A percentile compares a stretch with the other conserved stretches of the same genome.
These are phyloP conservation scores for Ophion ellenae DNA, from an alignment of 2,888 invertebrate genomes.

Conservation along the genomic window DNA sequence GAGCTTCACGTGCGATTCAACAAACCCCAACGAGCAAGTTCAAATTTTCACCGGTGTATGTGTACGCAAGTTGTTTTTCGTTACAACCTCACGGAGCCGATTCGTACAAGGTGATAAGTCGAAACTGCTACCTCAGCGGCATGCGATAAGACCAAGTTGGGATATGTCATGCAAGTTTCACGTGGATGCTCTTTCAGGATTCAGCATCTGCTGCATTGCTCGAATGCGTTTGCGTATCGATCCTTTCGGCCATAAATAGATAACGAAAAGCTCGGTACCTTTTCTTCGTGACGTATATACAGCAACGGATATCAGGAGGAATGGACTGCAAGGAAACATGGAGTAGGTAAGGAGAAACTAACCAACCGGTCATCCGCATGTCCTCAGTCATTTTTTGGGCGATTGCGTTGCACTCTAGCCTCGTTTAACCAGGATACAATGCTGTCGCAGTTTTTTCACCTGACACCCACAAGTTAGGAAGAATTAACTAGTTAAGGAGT, in stretches of 20 bases:
- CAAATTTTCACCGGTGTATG: background rate
- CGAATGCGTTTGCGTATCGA: conserved; percentile 2
- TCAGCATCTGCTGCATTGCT: background rate
- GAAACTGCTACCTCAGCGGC: background rate
- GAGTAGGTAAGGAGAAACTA: background rate
- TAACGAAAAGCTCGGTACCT: conserved; percentile 6
- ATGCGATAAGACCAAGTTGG: conserved; percentile 3
- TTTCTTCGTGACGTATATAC: background rate
- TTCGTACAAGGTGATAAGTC: background rate
- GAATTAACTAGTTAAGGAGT: conserved; percentile 52
- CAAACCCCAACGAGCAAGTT: background rate
- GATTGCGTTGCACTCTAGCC: background rate
- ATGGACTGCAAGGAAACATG: background rate
- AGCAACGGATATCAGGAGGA: background rate
- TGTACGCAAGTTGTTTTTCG: background rate
- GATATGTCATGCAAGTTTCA: conserved; percentile 21
- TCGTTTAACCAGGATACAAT: conserved; percentile 22
- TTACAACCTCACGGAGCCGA: background rate
- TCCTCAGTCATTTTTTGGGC: background rate
- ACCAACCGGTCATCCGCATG: background rate
- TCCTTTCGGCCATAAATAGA: conserved; percentile 2
- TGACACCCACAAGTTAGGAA: conserved; percentile 23
- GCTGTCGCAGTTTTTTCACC: conserved; percentile 9
- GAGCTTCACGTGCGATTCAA: conserved; percentile 4
- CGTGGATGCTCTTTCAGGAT: conserved; percentile 4